phyloP scores from a whole-genome alignment of 2,113 vertebrate genomes.

The Syrrhaptes paradoxus region DNA sequence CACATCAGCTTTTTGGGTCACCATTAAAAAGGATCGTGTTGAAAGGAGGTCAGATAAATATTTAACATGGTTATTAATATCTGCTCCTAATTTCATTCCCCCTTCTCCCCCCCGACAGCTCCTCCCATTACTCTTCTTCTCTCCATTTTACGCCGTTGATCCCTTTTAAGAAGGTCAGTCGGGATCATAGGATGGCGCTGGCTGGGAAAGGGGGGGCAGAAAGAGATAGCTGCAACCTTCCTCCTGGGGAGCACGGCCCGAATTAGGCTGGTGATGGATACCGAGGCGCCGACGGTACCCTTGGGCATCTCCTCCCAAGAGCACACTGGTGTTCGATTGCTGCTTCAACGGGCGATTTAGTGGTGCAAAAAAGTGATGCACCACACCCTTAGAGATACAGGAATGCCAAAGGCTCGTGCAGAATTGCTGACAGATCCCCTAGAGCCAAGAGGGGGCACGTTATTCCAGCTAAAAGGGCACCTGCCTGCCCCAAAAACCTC shows the following conservation, averaged over 20 bases:
- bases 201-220: not conserved
- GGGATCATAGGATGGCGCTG: not conserved
- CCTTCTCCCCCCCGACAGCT: not conserved
- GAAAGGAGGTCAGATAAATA: slow-evolving; percentile 77
- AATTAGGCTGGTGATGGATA: not conserved
- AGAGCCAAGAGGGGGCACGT: not conserved
- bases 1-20: slow-evolving; percentile 60
- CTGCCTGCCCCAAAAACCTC: not conserved
- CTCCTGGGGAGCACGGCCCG: not conserved
- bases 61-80: slow-evolving; percentile 76
- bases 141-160: not conserved
- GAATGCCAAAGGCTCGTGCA: not conserved
- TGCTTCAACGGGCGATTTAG: accelerated
- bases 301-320: not conserved
- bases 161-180: slow-evolving; percentile 70
- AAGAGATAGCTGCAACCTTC: not conserved
- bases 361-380: accelerated
- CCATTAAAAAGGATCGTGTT: slow-evolving; percentile 60
- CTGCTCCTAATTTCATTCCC: slow-evolving; percentile 69
- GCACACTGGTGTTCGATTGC: accelerated
- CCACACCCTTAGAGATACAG: accelerated
- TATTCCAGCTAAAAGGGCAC: not conserved
- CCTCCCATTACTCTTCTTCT: slow-evolving; percentile 39
- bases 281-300: accelerated
- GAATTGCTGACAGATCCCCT: not conserved